phyloP scores from a whole-genome alignment of 2,113 vertebrate genomes.

The Poeciliopsis retropinna region DNA sequence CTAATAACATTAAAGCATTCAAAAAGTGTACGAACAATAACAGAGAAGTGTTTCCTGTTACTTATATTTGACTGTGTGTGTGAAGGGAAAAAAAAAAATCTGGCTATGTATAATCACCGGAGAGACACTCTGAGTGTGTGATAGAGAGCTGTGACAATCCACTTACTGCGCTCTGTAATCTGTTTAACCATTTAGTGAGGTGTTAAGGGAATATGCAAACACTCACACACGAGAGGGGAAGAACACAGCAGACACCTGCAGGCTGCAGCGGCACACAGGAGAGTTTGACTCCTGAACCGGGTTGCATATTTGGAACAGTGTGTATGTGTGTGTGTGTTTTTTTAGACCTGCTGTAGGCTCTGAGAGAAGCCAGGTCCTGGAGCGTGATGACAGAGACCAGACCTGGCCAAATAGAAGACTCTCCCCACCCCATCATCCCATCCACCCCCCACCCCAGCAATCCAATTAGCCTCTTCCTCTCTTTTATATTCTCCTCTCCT shows the following conservation, averaged over 20 bases:
- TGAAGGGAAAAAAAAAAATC: conserved; percentile 66
- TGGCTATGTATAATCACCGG: conserved; percentile 89
- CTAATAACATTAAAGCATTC: neutral
- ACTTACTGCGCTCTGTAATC: conserved; percentile 99
- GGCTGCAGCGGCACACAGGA: conserved; percentile 39
- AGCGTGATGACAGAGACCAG: conserved; percentile 81
- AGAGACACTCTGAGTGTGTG: conserved; percentile 88
- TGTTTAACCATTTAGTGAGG: conserved; percentile 95
- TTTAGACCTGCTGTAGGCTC: conserved; percentile 68
- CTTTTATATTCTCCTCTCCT: conserved; percentile 51
- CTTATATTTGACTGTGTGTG: conserved; percentile 8
- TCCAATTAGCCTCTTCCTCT: conserved; percentile 80
- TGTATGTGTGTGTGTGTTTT: conserved; percentile 55
- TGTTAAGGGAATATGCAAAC: conserved; percentile 88
- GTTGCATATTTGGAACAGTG: conserved; percentile 54
- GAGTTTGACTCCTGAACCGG: conserved; percentile 39
- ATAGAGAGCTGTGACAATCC: conserved; percentile 98
- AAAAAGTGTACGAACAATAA: neutral
- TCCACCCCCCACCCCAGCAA: conserved; percentile 29
- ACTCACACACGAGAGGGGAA: conserved; percentile 53
- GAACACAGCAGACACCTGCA: conserved; percentile 26
- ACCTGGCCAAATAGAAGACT: conserved; percentile 81
- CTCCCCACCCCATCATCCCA: conserved; percentile 26
- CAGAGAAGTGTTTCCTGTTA: neutral
- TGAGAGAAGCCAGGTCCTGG: conserved; percentile 76